These are phyloP conservation scores for Anguilla megastoma DNA, from an alignment of 2,797 vertebrate species.

Conservation along the genomic window DNA sequence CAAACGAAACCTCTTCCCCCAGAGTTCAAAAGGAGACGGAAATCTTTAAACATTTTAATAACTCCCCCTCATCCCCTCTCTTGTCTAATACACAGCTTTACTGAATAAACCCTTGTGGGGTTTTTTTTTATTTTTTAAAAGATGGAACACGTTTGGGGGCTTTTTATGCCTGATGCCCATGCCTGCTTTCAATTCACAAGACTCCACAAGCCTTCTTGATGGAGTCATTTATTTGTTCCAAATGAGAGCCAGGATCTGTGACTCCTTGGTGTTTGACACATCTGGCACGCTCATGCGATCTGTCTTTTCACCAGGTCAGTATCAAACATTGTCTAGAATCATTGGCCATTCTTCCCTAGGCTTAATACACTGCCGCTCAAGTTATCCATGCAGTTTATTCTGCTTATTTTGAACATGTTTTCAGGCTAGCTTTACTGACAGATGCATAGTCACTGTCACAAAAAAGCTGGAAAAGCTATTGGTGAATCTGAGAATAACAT, in stretches of 20 bases:
- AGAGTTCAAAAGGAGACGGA: constrained; percentile 20
- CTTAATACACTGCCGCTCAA: not conserved
- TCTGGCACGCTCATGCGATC: constrained; percentile 25
- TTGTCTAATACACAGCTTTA: constrained; percentile 28
- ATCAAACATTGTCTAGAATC: not conserved
- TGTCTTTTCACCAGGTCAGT: not conserved
- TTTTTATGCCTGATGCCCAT: not conserved
- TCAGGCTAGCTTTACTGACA: not conserved
- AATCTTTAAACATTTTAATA: constrained; percentile 34
- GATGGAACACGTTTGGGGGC: not conserved
- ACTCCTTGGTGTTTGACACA: not conserved
- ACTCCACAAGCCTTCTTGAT: constrained; percentile 11
- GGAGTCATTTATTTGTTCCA: constrained; percentile 7
- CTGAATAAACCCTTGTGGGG: constrained; percentile 21
- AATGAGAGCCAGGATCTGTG: not conserved
- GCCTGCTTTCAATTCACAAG: constrained; percentile 26
- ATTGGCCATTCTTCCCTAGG: not conserved
- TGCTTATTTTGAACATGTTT: not conserved
- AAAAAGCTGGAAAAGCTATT: no score
- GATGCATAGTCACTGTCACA: not conserved
- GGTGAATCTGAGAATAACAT: not conserved
- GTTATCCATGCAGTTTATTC: not conserved
- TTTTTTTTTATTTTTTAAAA: not conserved
- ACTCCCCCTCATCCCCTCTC: constrained; percentile 15
- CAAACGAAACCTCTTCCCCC: constrained; percentile 18